Conservation (phyloP, 2,113 vertebrate species). For the Menura novaehollandiae region DNA sequence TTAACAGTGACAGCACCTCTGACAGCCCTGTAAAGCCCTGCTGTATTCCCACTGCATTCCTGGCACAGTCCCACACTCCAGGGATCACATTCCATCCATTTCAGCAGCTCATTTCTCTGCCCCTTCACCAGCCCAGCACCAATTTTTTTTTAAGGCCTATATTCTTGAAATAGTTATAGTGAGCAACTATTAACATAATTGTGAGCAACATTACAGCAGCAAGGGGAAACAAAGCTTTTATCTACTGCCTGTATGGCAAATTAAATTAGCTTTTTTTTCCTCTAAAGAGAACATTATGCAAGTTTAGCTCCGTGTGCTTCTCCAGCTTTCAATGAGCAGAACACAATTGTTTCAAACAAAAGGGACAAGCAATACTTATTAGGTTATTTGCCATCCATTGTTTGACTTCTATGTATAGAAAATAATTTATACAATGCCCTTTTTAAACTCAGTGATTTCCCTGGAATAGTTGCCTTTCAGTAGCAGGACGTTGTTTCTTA, state of each 20-base stretch:
- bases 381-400: background rate
- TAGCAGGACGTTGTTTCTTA: background rate
- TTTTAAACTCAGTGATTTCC: background rate
- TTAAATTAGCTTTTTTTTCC: background rate
- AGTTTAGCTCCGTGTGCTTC: background rate
- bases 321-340: background rate
- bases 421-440: background rate
- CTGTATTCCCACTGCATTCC: accelerated
- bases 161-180: background rate
- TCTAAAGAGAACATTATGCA: background rate
- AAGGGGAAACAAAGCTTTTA: background rate
- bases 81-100: background rate
- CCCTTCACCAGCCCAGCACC: background rate
- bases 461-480: background rate
- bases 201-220: background rate
- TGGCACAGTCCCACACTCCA: background rate
- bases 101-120: background rate
- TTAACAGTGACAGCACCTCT: background rate
- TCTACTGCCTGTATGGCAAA: background rate
- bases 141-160: background rate
- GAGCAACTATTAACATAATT: background rate
- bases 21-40: background rate
- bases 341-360: background rate
- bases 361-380: background rate
- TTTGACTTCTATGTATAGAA: background rate